phyloP scores from a whole-genome alignment of 2,113 vertebrate species.

The Cacatua alba region DNA sequence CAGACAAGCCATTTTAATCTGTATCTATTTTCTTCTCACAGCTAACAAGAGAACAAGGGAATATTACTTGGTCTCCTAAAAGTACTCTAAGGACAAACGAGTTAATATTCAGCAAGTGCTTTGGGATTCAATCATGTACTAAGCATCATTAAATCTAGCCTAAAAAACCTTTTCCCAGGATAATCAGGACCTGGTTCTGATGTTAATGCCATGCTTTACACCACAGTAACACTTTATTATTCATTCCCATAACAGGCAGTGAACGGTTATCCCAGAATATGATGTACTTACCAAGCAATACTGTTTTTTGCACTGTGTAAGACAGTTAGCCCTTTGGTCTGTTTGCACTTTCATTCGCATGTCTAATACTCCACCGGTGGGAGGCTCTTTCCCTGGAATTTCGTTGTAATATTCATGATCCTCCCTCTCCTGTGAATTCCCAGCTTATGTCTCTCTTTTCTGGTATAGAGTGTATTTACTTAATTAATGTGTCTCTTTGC shows the following conservation, averaged over 20 bases:
- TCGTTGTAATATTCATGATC: slow-evolving; percentile 87
- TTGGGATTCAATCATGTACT: slow-evolving; percentile 52
- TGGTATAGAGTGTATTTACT: not conserved
- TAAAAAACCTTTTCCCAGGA: slow-evolving; percentile 29
- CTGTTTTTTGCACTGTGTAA: slow-evolving; percentile 64
- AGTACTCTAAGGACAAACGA: slow-evolving; percentile 54
- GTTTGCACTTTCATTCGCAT: slow-evolving; percentile 63
- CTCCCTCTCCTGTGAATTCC: slow-evolving; percentile 62
- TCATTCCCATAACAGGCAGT: not conserved
- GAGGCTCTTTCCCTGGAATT: slow-evolving; percentile 82
- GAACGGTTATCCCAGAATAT: not conserved
- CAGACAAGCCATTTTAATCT: slow-evolving; percentile 24
- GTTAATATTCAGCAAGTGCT: slow-evolving; percentile 61
- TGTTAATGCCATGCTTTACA: slow-evolving; percentile 29
- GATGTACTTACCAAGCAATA: slow-evolving; percentile 69
- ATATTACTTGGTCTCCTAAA: slow-evolving; percentile 46
- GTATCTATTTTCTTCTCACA: slow-evolving; percentile 27
- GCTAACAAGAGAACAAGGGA: slow-evolving; percentile 36
- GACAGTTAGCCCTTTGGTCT: slow-evolving; percentile 58
- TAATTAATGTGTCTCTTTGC: slow-evolving; percentile 28
- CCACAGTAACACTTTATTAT: slow-evolving; percentile 16
- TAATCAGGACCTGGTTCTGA: slow-evolving; percentile 28
- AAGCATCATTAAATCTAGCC: slow-evolving; percentile 54
- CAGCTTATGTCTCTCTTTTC: not conserved
- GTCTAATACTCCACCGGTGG: slow-evolving; percentile 77